Evolutionary conservation across 92 coral and sea anemone genomes (phyloP).

Genomic region (Zoanthus sansibaricus): DNA sequence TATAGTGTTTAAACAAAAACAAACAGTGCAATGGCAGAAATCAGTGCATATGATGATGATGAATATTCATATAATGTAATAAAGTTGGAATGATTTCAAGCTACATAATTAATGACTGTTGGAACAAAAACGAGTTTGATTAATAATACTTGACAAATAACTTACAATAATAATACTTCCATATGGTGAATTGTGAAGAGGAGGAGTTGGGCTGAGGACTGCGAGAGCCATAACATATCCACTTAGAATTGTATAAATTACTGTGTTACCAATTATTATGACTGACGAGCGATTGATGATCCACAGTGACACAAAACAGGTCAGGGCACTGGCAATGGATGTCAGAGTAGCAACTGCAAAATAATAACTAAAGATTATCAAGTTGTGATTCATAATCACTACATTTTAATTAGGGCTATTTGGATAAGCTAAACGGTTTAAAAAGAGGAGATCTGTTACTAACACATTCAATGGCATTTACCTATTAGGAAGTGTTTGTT

Average conservation of each 20-base stretch:
- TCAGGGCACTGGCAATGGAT: slow-evolving; percentile 81
- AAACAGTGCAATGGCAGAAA: too few species aligned
- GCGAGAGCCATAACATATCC: slow-evolving; percentile 74
- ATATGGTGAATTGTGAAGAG: slow-evolving; percentile 58
- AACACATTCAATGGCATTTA: too few species aligned
- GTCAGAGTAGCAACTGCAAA: slow-evolving; percentile 82
- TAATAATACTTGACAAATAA: neutral
- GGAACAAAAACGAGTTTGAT: neutral
- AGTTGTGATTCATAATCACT: neutral
- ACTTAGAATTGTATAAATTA: slow-evolving; percentile 71
- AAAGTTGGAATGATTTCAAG: too few species aligned
- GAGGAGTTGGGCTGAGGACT: slow-evolving; percentile 85
- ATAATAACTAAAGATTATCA: neutral
- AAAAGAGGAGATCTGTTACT: too few species aligned
- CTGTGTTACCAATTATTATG: slow-evolving; percentile 47
- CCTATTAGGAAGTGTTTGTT: too few species aligned
- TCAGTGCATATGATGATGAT: too few species aligned
- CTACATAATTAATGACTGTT: neutral
- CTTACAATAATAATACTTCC: slow-evolving; percentile 86
- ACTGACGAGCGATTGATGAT: slow-evolving; percentile 68
- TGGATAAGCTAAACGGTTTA: too few species aligned
- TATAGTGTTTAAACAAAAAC: too few species aligned
- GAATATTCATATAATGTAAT: too few species aligned
- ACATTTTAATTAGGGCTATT: too few species aligned
- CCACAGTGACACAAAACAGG: slow-evolving; percentile 85